Evolutionary conservation across 2,888 invertebrate genomes (phyloP), one percentile per base, ranked within the genome.

Genomic region (Eristalis pertinax): DNA sequence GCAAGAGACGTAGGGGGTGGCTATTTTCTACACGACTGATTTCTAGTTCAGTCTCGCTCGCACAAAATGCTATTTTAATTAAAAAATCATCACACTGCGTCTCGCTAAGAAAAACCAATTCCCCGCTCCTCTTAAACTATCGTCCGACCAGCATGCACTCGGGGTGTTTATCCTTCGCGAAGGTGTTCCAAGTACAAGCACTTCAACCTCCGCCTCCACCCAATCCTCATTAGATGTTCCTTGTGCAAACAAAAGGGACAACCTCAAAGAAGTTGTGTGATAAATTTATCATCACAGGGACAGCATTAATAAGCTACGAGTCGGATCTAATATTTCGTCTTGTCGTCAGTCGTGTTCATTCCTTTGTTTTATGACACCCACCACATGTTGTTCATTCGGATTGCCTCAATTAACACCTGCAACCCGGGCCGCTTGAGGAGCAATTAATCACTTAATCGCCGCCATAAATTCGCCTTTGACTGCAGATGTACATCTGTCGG

Each of bases 381-480:
- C 64, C 85, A 82, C 85, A 86, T 82, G 82, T 62, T 73, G 69
- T 77, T 74, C 69, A 78, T 74, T 78, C 63, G 68, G 82, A 78
- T 78, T 78, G 60, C 15, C 70, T 69, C 50, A 19, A 86, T 86
- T 86, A 86, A 62, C 85, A 86, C 85, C 85, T 86, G 85, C 78
- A 38, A 22, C 69, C 56, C 72, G 80, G 68, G 62, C 13, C 41
- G 65, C 41, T 26, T 11, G 63, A 60, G 50, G 7, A 74, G 72
- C 64, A 77, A 86, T 86, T 86, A 86, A 86, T 86, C 85, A 78
- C 77, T 74, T 82, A 86, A 82, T 78, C 77, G 50, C 32, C 26
- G 69, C 85, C n/a, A 82, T 86, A 78, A 82, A 86, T 86, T 74
- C 50, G 29, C 50, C 67, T 68, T 68, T 38, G 56, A 69, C 63